Evolutionary conservation across 2,888 invertebrate genomes (phyloP), one percentile per base, ranked within the genome.

Genomic region (Eremobia ochroleuca): DNA sequence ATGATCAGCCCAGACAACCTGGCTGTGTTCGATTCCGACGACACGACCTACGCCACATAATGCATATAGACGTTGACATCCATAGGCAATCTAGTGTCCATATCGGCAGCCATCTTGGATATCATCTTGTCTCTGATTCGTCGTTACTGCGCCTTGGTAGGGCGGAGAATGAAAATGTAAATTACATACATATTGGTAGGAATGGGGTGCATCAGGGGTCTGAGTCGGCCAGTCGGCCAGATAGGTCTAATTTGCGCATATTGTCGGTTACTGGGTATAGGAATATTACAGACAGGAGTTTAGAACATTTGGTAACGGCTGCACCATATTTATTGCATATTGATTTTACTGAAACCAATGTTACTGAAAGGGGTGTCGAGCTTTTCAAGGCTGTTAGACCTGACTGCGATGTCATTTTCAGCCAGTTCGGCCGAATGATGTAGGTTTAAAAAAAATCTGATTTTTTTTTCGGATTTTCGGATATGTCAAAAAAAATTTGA

Each of bases 341-440:
- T 0, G 98, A 98, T 92, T 97, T 98, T 1, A 97, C 97, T 0
- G 97, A 97, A 0, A 98, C 98, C 0, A 95, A 96, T 1, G 98
- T 98, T 0, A 98, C 98, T 0, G 92, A 92, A 11, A 89, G 93
- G 0, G 98, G 98, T 0, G 96, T 98, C 0, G 95, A 97, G n/a
- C 93, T 94, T 0, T 98, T 98, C 83, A 97, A 97, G 69, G 94
- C 93, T 0, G 89, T 96, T 0, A 96, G 98, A 76, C 98, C 98
- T 0, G 97, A 97, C 49, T 98, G 97, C 85, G 93, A 97, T 68
- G 94, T 98, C 0, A 73, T 85, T 1, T 93, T 84, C 28, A 93
- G 93, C 9, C 79, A 85, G 4, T 89, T 86, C n/a, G 89, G 81
- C 18, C 62, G 64, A 3, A 9, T 21, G n/a, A 21, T 34, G 2